phyloP scores from a whole-genome alignment of 2,797 vertebrate species.

The Ctenopoma multispine region DNA sequence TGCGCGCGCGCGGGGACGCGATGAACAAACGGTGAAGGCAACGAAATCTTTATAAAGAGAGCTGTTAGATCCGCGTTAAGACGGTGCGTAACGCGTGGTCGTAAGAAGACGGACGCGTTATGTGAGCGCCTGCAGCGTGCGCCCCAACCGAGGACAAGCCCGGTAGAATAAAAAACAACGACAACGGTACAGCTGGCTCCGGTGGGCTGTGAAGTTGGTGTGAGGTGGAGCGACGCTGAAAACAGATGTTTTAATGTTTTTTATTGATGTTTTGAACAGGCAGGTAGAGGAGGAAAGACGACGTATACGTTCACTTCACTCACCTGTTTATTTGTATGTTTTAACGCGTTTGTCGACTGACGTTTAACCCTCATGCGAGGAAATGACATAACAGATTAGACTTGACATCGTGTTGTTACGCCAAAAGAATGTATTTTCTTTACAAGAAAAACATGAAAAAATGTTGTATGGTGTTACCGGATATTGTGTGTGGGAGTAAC shows the following conservation, averaged over 20 bases:
- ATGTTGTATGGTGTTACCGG: neutral
- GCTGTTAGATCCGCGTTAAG: constrained; percentile 1
- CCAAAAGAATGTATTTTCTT: neutral
- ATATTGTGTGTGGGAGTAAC: too few relatives aligned
- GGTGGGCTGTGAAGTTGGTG: neutral
- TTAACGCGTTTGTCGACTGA: neutral
- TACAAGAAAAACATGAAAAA: neutral
- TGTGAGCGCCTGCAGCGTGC: constrained; percentile 50
- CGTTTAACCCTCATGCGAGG: neutral
- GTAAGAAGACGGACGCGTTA: constrained; percentile 39
- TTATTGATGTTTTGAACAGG: neutral
- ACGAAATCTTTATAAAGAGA: constrained; percentile 63
- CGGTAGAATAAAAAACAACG: neutral
- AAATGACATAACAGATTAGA: neutral
- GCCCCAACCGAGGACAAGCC: constrained; percentile 35
- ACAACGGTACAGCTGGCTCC: constrained; percentile 25
- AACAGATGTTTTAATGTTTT: neutral
- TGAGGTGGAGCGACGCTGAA: constrained; percentile 13
- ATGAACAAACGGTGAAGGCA: constrained; percentile 31
- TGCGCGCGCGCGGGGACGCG: neutral
- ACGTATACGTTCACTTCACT: too few relatives aligned
- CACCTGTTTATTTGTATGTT: neutral
- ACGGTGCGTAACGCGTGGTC: constrained; percentile 42
- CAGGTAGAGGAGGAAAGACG: neutral
- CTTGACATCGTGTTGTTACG: neutral